Conservation (phyloP, 2,797 vertebrate genomes). For the Enteromius fasciolatus region DNA sequence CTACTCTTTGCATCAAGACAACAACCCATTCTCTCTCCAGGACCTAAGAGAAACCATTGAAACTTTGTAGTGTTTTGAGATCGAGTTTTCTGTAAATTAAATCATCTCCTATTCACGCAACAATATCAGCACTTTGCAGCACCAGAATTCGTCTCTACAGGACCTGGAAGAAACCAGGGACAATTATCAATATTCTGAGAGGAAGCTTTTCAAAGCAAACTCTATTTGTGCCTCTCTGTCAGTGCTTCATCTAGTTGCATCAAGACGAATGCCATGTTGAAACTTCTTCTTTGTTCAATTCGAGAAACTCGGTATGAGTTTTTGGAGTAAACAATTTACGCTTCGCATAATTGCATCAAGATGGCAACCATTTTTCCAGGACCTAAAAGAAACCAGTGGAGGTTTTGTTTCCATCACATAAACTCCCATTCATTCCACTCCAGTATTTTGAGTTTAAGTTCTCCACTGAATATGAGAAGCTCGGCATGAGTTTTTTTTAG, state of each 20-base stretch:
- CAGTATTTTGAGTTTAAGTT: not conserved
- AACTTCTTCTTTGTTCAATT: slow-evolving; percentile 5
- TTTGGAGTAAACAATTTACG: not conserved
- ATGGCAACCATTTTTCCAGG: slow-evolving; percentile 1
- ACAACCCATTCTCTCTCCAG: not conserved
- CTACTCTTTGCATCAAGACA: not conserved
- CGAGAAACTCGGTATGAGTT: not conserved
- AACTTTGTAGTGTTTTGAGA: not conserved
- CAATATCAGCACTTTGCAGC: slow-evolving; percentile 19
- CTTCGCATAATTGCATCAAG: slow-evolving; percentile 8
- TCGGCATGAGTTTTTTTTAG: not conserved
- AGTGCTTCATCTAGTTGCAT: not conserved
- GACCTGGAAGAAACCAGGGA: slow-evolving; percentile 1
- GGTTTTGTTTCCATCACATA: not conserved
- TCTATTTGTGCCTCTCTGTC: not conserved
- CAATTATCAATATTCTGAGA: not conserved
- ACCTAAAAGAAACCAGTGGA: not conserved
- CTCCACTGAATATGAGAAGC: slow-evolving; percentile 11
- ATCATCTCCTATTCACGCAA: slow-evolving; percentile 27
- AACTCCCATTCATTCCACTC: slow-evolving; percentile 2
- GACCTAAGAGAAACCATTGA: not conserved
- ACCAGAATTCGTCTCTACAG: not conserved
- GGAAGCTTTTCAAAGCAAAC: not conserved
- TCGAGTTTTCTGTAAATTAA: not conserved
- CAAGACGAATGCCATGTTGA: not conserved